These are phyloP conservation scores for Typhlomys cinereus DNA, from an alignment of 2,113 vertebrate species.

Conservation along the genomic window DNA sequence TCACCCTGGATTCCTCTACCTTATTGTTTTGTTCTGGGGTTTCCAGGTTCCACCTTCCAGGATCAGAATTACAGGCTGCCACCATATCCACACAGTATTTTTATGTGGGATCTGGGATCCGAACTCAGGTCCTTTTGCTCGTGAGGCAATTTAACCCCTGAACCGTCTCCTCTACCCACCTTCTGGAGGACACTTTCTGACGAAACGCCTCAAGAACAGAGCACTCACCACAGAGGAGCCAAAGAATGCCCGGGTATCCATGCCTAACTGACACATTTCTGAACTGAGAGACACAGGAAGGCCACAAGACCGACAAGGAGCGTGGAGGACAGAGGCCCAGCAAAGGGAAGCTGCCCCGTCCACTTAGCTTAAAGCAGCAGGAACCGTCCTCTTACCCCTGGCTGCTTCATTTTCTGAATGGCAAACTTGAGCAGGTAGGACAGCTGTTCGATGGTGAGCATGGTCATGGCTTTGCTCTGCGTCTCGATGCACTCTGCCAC, in stretches of 20 bases:
- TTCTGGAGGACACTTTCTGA: neutral
- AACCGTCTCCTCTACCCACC: neutral
- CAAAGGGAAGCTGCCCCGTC: neutral
- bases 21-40: too few relatives aligned
- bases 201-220: neutral
- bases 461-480: constrained; percentile 99
- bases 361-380: neutral
- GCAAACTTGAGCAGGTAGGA: constrained; percentile 99
- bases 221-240: too few relatives aligned
- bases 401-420: constrained; percentile 99
- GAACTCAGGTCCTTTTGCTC: too few relatives aligned
- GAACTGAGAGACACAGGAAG: neutral
- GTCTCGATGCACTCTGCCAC: constrained; percentile 99
- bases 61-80: too few relatives aligned
- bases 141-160: too few relatives aligned
- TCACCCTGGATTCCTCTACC: too few relatives aligned
- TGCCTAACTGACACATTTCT: neutral
- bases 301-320: neutral
- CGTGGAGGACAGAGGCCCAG: neutral
- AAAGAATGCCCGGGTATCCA: neutral
- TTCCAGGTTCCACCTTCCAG: too few relatives aligned
- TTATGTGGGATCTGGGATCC: too few relatives aligned
- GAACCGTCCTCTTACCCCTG: constrained; percentile 91
- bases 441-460: constrained; percentile 97
- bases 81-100: too few relatives aligned